These are phyloP conservation scores for Drosophila phalerata DNA, from an alignment of 2,888 invertebrate genomes.

Conservation along the genomic window DNA sequence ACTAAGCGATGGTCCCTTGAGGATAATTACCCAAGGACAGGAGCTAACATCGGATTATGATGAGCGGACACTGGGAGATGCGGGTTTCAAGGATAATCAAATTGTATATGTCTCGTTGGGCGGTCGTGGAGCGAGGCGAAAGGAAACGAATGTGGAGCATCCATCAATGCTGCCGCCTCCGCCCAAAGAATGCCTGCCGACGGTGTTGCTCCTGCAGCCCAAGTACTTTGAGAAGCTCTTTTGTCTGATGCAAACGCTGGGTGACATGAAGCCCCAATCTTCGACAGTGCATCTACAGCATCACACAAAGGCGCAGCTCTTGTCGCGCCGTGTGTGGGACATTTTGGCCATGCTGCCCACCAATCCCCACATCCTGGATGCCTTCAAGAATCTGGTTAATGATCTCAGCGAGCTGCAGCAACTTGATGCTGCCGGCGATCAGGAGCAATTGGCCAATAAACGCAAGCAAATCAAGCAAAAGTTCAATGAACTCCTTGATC, in stretches of 20 bases:
- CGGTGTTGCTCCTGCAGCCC: conserved; percentile 92
- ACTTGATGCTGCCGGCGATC: conserved; percentile 48
- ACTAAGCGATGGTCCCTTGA: conserved; percentile 93
- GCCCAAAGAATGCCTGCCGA: conserved; percentile 94
- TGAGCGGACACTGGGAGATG: conserved; percentile 95
- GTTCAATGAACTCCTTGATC: conserved; percentile 92
- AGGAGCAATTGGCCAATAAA: conserved; percentile 80
- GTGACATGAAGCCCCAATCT: conserved; percentile 92
- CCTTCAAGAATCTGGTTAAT: conserved; percentile 90
- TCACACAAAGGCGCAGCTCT: conserved; percentile 94
- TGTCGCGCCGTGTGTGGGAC: conserved; percentile 97
- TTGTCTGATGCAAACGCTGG: conserved; percentile 95
- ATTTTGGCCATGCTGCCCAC: conserved; percentile 96
- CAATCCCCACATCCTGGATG: conserved; percentile 92
- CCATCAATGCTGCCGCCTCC: conserved; percentile 95
- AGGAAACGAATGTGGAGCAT: conserved; percentile 88
- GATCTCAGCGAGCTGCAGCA: conserved; percentile 80
- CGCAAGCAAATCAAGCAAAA: conserved; percentile 84
- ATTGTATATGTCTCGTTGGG: conserved; percentile 96
- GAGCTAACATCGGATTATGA: conserved; percentile 97
- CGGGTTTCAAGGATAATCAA: conserved; percentile 97
- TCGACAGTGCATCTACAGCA: conserved; percentile 87
- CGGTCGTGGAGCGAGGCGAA: conserved; percentile 87
- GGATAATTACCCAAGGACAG: conserved; percentile 97
- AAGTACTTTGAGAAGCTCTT: conserved; percentile 96